phyloP scores from a whole-genome alignment of 92 coral and sea anemone species.

The Heteractis magnifica region DNA sequence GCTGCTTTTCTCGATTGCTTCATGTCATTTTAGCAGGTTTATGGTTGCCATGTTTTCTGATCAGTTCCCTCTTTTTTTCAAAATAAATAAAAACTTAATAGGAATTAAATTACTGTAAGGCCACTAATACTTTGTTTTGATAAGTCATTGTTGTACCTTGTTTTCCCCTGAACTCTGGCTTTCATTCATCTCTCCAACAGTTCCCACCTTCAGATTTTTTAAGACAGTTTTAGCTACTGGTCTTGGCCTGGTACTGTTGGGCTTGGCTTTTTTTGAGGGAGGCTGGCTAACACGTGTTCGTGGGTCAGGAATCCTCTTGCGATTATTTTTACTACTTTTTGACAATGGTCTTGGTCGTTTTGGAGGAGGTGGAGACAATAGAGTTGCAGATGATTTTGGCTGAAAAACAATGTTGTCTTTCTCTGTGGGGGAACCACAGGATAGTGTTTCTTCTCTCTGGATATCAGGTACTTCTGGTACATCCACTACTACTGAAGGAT shows the following conservation, averaged over 20 bases:
- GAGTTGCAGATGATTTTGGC: constrained; percentile 30
- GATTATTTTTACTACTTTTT: constrained; percentile 58
- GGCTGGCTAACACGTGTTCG: constrained; percentile 54
- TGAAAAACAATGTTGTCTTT: constrained; percentile 35
- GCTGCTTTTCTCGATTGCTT: too few species aligned
- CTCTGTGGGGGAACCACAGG: constrained; percentile 41
- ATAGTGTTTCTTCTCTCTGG: constrained; percentile 36
- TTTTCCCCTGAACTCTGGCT: constrained; percentile 26
- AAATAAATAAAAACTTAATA: too few species aligned
- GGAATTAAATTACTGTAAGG: too few species aligned
- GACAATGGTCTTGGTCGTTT: constrained; percentile 39
- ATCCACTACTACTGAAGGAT: constrained; percentile 22
- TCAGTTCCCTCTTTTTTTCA: too few species aligned
- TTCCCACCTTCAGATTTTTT: constrained; percentile 60
- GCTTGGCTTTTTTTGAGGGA: constrained; percentile 53
- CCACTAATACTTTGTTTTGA: neutral
- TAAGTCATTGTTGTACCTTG: neutral
- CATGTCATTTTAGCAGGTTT: too few species aligned
- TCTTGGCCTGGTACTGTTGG: constrained; percentile 50
- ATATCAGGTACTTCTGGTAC: constrained; percentile 50
- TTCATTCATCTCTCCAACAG: constrained; percentile 29
- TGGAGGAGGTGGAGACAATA: constrained; percentile 47
- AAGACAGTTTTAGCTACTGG: constrained; percentile 65
- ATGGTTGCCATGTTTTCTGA: too few species aligned
- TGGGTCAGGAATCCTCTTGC: constrained; percentile 68